Evolutionary conservation across 1,140 invertebrate species (phyloP).

Genomic region (Camponotus floridanus): DNA sequence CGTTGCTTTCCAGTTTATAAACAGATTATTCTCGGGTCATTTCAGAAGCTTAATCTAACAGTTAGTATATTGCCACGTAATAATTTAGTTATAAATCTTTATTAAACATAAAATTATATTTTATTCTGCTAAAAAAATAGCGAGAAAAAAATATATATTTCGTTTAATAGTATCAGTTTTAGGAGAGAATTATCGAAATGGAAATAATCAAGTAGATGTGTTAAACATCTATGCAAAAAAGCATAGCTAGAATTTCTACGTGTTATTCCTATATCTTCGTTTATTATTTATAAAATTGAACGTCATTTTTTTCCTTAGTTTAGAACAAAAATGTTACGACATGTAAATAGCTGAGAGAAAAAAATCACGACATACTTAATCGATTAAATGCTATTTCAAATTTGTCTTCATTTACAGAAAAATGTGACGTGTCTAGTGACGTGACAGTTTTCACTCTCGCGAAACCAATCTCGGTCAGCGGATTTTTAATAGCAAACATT

Average conservation of each 20-base stretch:
- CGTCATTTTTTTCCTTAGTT: too few relatives aligned
- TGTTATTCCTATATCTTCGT: too few relatives aligned
- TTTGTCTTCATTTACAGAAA: background rate
- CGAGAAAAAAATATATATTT: background rate
- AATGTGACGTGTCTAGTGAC: slow-evolving; percentile 11
- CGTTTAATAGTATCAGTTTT: background rate
- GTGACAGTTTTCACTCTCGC: background rate
- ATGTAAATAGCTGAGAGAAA: too few relatives aligned
- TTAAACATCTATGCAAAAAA: too few relatives aligned
- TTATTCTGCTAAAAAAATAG: background rate
- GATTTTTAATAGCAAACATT: slow-evolving; percentile 45
- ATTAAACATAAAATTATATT: background rate
- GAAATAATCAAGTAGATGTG: too few relatives aligned
- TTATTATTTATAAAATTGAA: too few relatives aligned
- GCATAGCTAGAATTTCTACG: too few relatives aligned
- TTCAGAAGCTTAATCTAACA: background rate
- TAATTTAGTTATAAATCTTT: slow-evolving; percentile 2
- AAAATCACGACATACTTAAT: too few relatives aligned
- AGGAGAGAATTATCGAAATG: too few relatives aligned
- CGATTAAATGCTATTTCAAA: background rate
- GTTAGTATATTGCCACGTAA: background rate
- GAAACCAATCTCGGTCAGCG: slow-evolving; percentile 16
- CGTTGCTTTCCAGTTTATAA: background rate
- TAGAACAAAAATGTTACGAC: too few relatives aligned
- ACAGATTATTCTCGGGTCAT: background rate